Percentiles rank a stretch among this genome's conserved stretches.
phyloP scores from a whole-genome alignment of 2,888 invertebrate genomes.

The Gastrophysa polygoni region DNA sequence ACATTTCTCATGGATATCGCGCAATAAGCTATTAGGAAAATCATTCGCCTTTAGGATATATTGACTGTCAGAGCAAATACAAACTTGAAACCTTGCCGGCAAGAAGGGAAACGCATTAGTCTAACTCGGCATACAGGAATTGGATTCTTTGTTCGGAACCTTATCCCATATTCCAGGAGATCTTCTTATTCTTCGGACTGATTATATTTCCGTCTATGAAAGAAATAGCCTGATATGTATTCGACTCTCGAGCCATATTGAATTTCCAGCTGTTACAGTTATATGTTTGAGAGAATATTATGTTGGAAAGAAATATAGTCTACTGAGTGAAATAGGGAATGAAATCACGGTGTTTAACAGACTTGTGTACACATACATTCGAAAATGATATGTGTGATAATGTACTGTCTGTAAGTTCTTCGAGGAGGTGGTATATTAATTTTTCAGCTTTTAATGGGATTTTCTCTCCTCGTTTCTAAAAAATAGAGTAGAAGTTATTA shows the following conservation, averaged over 20 bases:
- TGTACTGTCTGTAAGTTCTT: no score
- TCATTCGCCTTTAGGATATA: conserved; percentile 7
- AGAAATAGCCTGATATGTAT: conserved; percentile 8
- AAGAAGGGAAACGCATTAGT: conserved; percentile 5
- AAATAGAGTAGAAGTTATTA: no score
- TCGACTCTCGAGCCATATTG: neutral
- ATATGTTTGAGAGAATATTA: neutral
- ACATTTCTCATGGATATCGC: no score
- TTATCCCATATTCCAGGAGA: conserved; percentile 10
- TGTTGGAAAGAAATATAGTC: no score
- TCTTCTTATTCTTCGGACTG: conserved; percentile 12
- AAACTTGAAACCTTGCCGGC: neutral
- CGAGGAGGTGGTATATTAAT: no score
- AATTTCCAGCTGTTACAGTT: neutral
- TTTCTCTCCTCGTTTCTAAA: no score
- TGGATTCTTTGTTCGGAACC: conserved; percentile 14
- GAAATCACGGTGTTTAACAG: no score
- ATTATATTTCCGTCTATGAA: conserved; percentile 4
- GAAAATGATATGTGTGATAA: no score
- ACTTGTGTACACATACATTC: no score
- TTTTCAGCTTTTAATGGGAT: no score
- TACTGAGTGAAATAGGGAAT: no score
- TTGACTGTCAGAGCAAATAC: conserved; percentile 6
- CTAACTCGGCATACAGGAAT: neutral
- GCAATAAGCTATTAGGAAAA: neutral